Conservation (phyloP, 2,888 invertebrate species). For the Amphiduros pacificus region DNA sequence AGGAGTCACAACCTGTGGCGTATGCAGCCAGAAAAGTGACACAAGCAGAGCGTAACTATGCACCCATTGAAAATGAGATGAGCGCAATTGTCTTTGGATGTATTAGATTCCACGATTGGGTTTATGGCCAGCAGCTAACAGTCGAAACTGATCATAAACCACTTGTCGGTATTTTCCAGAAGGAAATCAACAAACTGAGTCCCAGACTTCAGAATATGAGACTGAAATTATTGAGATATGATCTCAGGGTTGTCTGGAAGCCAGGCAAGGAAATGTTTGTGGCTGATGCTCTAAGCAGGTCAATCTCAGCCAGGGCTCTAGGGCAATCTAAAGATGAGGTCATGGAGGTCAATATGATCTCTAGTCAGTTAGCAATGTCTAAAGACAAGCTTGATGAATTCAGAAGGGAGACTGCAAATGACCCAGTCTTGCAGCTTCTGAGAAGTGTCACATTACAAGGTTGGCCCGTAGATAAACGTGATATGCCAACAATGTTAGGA, state of each 20-base stretch:
- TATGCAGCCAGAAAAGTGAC: constrained; percentile 24
- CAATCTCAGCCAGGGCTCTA: no score
- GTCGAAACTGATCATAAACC: constrained; percentile 33
- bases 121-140: constrained; percentile 1
- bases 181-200: constrained; percentile 25
- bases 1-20: constrained; percentile 25
- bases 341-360: no score
- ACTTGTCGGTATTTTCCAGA: constrained; percentile 27
- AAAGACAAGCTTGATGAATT: constrained; percentile 12
- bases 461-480: background rate
- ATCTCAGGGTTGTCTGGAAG: background rate
- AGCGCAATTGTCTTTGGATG: background rate
- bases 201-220: constrained; percentile 33
- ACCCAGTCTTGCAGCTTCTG: background rate
- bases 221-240: constrained; percentile 25
- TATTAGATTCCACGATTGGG: constrained; percentile 10
- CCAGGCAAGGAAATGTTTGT: constrained; percentile 10
- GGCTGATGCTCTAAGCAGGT: constrained; percentile 5
- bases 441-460: background rate
- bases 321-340: no score
- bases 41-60: constrained; percentile 11
- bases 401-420: background rate
- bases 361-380: no score
- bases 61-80: constrained; percentile 8
- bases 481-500: constrained; percentile 15